Conservation (phyloP, 2,888 invertebrate genomes). For the Rhodophaea formosa region DNA sequence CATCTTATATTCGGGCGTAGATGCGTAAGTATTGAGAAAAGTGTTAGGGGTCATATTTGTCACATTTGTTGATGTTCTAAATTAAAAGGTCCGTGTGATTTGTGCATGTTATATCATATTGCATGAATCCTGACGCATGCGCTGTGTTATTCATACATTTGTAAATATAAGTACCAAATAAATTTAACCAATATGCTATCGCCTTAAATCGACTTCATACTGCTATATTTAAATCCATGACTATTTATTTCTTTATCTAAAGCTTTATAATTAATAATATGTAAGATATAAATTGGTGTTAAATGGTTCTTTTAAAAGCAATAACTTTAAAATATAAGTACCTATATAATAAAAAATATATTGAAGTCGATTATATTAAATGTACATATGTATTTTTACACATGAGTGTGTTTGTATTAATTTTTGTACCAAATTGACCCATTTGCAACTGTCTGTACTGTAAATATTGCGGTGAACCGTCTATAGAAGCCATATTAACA, state of each 20-base stretch:
- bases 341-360: background rate
- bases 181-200: conserved; percentile 5
- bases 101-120: conserved; percentile 51
- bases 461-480: conserved; percentile 11
- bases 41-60: too few relatives aligned
- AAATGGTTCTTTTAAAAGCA: background rate
- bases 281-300: background rate
- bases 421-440: conserved; percentile 23
- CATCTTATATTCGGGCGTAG: too few relatives aligned
- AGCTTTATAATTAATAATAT: background rate
- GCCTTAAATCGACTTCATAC: conserved; percentile 24
- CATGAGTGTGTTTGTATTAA: conserved; percentile 23
- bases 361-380: conserved; percentile 36
- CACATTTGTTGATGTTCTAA: conserved; percentile 17
- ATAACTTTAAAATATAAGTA: background rate
- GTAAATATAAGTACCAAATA: background rate
- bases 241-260: background rate
- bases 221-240: background rate
- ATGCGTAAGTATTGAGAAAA: too few relatives aligned
- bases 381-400: conserved; percentile 10
- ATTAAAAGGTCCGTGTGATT: conserved; percentile 51
- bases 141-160: conserved; percentile 43
- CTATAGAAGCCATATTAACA: background rate
- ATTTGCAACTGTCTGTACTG: conserved; percentile 18
- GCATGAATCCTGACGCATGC: conserved; percentile 63